Evolutionary conservation across 1,140 invertebrate genomes (phyloP), one percentile per base, ranked within the genome.

Genomic region (Trichonephila inaurata): DNA sequence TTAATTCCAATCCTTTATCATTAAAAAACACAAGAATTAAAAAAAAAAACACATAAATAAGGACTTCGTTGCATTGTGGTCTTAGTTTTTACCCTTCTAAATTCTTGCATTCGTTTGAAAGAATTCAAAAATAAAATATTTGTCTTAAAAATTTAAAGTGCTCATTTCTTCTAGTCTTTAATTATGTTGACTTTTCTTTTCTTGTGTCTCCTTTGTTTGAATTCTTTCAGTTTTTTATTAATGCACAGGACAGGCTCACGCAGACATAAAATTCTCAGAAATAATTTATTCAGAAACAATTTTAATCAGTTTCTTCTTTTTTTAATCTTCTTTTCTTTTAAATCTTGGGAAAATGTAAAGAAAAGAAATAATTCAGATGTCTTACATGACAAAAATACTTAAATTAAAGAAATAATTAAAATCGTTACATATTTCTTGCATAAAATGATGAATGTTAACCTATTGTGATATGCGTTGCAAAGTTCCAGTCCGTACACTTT

Each of bases 131-230:
- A 60, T 3, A 85, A 85, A 51, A 58, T 21, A n/a, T 16, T 24
- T 19, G 58, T 85, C 44, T 85, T 69, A 6, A 85, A 85, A 61
- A 85, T 85, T 61, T 60, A 85, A 85, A 85, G 8, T 28, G 82
- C 21, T 61, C 58, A 8, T n/a, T 85, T 16, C 51, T 24, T 51
- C 14, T 14, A 14, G 83, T 60, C 60, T 85, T 85, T 85, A 85
- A 85, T 85, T 85, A 85, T 85, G 83, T 85, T 85, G n/a, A 60
- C 40, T 40, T 24, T 85, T 2, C 51, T 85, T 60, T 85, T 21
- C 58, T 24, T 58, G 7, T 33, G 2, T 0, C 0, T 77, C 28
- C 72, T 77, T 77, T 40, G 72, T 77, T 77, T 18, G 10, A 18
- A 18, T 33, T 18, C 14, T 40, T 33, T 19, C 72, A 18, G 28